These are phyloP conservation scores for Melanerpes aurifrons DNA, from an alignment of 2,113 vertebrate genomes.

Conservation along the genomic window DNA sequence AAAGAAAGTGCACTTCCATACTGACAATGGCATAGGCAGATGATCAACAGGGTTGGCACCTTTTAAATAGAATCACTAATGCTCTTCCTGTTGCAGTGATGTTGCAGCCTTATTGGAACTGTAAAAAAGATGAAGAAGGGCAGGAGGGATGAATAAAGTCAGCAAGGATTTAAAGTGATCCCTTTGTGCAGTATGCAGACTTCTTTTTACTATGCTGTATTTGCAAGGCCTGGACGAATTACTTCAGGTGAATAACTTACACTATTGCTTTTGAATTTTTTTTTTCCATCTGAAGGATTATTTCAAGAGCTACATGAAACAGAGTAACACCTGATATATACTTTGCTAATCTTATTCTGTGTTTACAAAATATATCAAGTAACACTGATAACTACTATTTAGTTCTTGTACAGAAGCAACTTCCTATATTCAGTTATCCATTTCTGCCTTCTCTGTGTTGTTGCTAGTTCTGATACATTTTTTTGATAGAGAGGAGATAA, in stretches of 20 bases:
- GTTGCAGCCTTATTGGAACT: slow-evolving; percentile 53
- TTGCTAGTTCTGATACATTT: not conserved
- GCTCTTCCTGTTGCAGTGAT: slow-evolving; percentile 24
- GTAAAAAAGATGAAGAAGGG: slow-evolving; percentile 32
- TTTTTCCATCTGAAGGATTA: not conserved
- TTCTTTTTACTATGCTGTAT: not conserved
- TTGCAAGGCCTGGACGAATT: not conserved
- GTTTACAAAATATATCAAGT: not conserved
- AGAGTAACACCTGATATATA: not conserved
- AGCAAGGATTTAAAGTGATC: slow-evolving; percentile 37
- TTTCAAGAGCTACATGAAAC: not conserved
- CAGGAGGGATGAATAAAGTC: slow-evolving; percentile 30
- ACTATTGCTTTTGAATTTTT: not conserved
- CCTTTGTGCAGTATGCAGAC: slow-evolving; percentile 35
- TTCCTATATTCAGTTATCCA: not conserved
- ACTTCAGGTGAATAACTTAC: slow-evolving; percentile 14
- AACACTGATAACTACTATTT: not conserved
- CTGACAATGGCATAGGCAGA: not conserved
- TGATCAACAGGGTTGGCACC: slow-evolving; percentile 23
- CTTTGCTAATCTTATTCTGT: not conserved
- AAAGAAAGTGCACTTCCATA: not conserved
- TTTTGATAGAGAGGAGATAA: not conserved
- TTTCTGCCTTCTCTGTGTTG: not conserved
- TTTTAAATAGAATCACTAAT: slow-evolving; percentile 54
- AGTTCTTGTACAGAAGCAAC: not conserved